Evolutionary conservation across 64 coral and sea anemone genomes (phyloP).

Genomic region (Montipora cactus): DNA sequence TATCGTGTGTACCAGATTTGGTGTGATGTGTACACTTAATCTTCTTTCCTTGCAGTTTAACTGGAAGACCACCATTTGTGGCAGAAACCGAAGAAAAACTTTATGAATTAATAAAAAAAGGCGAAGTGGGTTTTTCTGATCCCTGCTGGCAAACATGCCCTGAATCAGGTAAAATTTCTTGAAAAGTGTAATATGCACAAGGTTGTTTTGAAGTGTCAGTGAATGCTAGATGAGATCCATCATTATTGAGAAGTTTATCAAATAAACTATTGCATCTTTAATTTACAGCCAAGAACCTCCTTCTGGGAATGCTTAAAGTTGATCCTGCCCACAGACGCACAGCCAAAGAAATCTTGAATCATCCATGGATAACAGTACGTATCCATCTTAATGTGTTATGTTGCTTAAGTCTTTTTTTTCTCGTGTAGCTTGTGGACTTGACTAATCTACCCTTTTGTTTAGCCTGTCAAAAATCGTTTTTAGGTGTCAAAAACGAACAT

Average conservation of each 20-base stretch:
- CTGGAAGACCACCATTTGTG: slow-evolving; percentile 92
- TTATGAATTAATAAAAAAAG: slow-evolving; percentile 95
- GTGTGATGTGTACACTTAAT: too few relatives aligned
- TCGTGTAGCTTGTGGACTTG: neutral
- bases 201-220: too few relatives aligned
- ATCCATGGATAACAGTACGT: slow-evolving; percentile 96
- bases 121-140: slow-evolving; percentile 88
- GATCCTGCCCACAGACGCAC: slow-evolving; percentile 95
- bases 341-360: slow-evolving; percentile 91
- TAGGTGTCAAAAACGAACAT: too few relatives aligned
- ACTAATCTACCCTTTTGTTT: too few relatives aligned
- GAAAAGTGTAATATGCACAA: neutral
- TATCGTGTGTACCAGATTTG: too few relatives aligned
- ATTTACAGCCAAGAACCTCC: slow-evolving; percentile 86
- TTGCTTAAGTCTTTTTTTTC: neutral
- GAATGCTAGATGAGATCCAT: neutral
- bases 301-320: slow-evolving; percentile 97
- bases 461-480: too few relatives aligned
- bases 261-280: neutral
- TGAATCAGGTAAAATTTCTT: slow-evolving; percentile 86
- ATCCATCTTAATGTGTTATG: neutral
- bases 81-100: slow-evolving; percentile 96
- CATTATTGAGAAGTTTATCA: neutral
- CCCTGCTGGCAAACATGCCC: slow-evolving; percentile 89
- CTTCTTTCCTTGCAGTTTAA: slow-evolving; percentile 69